phyloP scores from a whole-genome alignment of 2,797 vertebrate species.

The Phalanger gymnotis region DNA sequence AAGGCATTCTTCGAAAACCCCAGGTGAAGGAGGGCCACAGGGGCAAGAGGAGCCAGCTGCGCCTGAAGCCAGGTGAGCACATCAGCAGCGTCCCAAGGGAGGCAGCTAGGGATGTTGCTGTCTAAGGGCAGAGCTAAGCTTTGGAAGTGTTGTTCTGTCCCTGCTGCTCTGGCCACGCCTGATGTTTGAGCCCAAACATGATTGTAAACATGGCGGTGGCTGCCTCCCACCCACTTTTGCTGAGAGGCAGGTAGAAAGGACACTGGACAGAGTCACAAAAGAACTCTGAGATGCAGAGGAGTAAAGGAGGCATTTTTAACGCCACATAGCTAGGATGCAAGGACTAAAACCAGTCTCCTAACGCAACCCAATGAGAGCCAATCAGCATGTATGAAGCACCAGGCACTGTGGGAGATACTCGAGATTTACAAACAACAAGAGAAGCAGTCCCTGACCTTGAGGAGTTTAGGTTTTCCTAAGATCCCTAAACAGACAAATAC shows the following conservation, averaged over 20 bases:
- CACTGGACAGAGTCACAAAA: neutral
- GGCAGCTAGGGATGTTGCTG: constrained; percentile 85
- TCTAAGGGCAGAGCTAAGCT: constrained; percentile 82
- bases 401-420: neutral
- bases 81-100: constrained; percentile 83
- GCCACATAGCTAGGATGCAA: neutral
- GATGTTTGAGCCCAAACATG: neutral
- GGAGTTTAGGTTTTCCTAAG: neutral
- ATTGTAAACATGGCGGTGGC: neutral
- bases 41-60: constrained; percentile 80
- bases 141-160: constrained; percentile 85
- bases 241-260: neutral
- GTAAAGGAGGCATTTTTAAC: neutral
- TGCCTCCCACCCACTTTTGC: neutral
- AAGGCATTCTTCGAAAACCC: constrained; percentile 82
- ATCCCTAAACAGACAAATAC: neutral
- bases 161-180: neutral
- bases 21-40: constrained; percentile 78
- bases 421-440: neutral
- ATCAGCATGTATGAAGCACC: too few species aligned
- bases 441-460: neutral
- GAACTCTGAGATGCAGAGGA: too few species aligned
- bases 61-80: constrained; percentile 81
- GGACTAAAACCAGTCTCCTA: neutral
- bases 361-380: neutral